Percentiles rank a stretch among this genome's conserved stretches.
These are phyloP conservation scores for Pachyramphus minor DNA, from an alignment of 2,113 vertebrate species.

Conservation along the genomic window DNA sequence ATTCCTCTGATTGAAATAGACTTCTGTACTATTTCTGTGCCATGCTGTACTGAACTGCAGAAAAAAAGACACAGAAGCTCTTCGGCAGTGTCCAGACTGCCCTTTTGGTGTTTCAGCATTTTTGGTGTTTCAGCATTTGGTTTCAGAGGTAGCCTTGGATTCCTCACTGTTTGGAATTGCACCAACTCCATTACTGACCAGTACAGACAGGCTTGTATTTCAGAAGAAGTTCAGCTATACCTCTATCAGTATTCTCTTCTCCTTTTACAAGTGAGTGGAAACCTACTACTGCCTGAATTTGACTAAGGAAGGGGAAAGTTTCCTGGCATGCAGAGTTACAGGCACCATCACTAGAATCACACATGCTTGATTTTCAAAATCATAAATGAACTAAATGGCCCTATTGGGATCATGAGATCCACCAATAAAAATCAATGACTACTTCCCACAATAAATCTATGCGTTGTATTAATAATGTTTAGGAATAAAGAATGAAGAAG, in stretches of 20 bases:
- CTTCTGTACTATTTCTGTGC: background rate
- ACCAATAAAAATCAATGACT: background rate
- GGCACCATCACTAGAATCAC: background rate
- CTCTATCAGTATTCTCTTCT: background rate
- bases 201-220: background rate
- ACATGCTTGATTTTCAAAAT: background rate
- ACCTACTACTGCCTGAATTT: background rate
- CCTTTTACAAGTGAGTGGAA: background rate
- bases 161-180: background rate
- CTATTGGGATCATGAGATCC: background rate
- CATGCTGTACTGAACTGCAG: background rate
- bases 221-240: background rate
- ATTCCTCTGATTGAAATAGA: background rate
- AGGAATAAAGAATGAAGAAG: background rate
- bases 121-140: fast-evolving
- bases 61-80: background rate
- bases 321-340: background rate
- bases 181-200: background rate
- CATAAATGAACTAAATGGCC: background rate
- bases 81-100: background rate
- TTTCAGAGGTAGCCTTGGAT: background rate
- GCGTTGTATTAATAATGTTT: background rate
- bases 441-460: background rate
- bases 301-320: background rate
- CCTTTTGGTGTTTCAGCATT: background rate